Conservation (phyloP, 2,113 vertebrate genomes). For the Chunga burmeisteri region DNA sequence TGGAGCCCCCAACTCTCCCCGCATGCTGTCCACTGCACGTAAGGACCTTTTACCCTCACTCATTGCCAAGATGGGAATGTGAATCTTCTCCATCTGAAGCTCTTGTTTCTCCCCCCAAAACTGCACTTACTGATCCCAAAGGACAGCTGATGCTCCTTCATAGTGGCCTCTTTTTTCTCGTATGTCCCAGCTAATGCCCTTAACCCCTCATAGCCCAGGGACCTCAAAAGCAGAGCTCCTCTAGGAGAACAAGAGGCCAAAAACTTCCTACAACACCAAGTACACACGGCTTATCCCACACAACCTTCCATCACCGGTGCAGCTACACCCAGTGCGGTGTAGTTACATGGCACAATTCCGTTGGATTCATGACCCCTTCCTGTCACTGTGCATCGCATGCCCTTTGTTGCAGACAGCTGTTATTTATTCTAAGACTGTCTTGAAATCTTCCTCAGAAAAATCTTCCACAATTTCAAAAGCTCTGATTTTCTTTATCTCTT, state of each 20-base stretch:
- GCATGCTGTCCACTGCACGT: rapidly evolving
- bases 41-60: neutral
- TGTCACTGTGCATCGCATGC: rapidly evolving
- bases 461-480: neutral
- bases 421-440: neutral
- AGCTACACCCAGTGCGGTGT: neutral
- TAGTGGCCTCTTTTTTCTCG: rapidly evolving
- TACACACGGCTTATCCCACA: neutral
- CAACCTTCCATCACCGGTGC: rapidly evolving
- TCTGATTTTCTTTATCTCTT: neutral
- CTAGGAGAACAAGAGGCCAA: neutral
- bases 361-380: neutral
- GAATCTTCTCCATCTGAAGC: neutral
- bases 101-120: neutral
- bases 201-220: neutral
- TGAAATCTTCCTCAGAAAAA: neutral
- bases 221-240: neutral
- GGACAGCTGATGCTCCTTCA: neutral
- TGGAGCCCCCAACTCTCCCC: neutral
- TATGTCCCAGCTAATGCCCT: neutral
- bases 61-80: neutral
- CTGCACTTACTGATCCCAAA: neutral
- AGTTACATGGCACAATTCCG: neutral
- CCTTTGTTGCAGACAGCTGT: neutral
- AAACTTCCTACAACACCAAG: neutral